Percentiles rank a stretch among this genome's conserved stretches.
Evolutionary conservation across 1,140 invertebrate genomes (phyloP).

Genomic region (Magallana gigas): DNA sequence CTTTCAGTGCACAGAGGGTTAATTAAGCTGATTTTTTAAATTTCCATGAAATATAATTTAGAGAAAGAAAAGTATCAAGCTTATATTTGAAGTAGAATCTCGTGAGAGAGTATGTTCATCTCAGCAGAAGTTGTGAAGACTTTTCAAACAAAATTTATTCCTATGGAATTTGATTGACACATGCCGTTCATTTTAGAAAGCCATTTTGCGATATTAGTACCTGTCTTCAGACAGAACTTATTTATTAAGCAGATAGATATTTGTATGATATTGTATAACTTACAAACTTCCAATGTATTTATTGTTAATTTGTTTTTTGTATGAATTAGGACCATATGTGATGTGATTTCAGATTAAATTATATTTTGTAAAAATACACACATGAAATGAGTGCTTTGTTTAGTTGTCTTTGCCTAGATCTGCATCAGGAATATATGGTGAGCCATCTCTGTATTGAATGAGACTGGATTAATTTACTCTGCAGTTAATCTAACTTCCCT

Average conservation of each 20-base stretch:
- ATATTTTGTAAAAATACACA: not conserved
- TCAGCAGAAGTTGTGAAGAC: no score
- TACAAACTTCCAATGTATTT: not conserved
- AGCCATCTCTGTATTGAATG: no score
- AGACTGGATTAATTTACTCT: no score
- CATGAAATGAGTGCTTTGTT: no score
- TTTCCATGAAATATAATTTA: not conserved
- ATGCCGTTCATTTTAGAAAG: not conserved
- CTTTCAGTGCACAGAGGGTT: no score
- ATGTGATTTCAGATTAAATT: constrained; percentile 36
- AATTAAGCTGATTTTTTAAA: not conserved
- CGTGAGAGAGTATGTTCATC: not conserved
- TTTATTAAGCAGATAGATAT: constrained; percentile 14
- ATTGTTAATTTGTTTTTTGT: constrained; percentile 12
- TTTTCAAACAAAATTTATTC: no score
- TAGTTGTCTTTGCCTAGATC: no score
- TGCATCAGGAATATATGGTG: no score
- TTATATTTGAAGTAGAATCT: not conserved
- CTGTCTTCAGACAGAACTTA: not conserved
- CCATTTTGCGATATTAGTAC: not conserved
- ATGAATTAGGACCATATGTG: constrained; percentile 33
- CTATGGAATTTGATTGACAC: not conserved
- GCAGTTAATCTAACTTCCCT: no score
- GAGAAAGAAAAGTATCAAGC: not conserved
- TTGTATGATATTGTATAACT: constrained; percentile 18